These are phyloP conservation scores for Rhingia rostrata DNA, from an alignment of 2,888 invertebrate genomes.

Conservation along the genomic window DNA sequence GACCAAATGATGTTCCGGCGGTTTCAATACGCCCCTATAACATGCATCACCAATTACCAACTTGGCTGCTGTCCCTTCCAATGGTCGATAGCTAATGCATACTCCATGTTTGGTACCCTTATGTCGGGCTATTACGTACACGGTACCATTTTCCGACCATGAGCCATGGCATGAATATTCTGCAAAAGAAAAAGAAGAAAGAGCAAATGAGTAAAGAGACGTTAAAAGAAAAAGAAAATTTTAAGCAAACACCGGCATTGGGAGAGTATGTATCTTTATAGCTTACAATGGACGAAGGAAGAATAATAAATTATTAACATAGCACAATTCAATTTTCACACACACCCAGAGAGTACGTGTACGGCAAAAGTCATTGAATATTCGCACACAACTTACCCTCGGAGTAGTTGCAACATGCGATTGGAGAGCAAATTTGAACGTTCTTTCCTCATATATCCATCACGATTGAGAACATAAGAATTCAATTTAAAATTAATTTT, in stretches of 20 bases:
- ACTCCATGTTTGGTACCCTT: conserved; percentile 82
- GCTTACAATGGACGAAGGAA: conserved; percentile 46
- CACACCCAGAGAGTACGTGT: background rate
- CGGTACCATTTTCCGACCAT: conserved; percentile 94
- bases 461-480: conserved; percentile 63
- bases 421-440: conserved; percentile 42
- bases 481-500: conserved; percentile 72
- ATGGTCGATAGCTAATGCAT: conserved; percentile 82
- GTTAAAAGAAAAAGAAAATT: conserved; percentile 22
- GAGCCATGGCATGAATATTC: conserved; percentile 95
- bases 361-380: conserved; percentile 10
- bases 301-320: conserved; percentile 72
- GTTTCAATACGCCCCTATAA: conserved; percentile 81
- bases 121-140: conserved; percentile 88
- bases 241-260: conserved; percentile 46
- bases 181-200: conserved; percentile 79
- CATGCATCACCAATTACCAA: conserved; percentile 83
- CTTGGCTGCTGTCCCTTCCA: conserved; percentile 81
- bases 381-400: conserved; percentile 7
- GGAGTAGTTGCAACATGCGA: conserved; percentile 6
- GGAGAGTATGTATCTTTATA: conserved; percentile 9
- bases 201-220: conserved; percentile 26
- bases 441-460: conserved; percentile 44
- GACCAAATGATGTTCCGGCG: conserved; percentile 82
- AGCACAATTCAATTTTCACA: conserved; percentile 62